Evolutionary conservation across 2,888 invertebrate species (phyloP), one percentile per base, ranked within the genome.

Genomic region (Sturmia bella): DNA sequence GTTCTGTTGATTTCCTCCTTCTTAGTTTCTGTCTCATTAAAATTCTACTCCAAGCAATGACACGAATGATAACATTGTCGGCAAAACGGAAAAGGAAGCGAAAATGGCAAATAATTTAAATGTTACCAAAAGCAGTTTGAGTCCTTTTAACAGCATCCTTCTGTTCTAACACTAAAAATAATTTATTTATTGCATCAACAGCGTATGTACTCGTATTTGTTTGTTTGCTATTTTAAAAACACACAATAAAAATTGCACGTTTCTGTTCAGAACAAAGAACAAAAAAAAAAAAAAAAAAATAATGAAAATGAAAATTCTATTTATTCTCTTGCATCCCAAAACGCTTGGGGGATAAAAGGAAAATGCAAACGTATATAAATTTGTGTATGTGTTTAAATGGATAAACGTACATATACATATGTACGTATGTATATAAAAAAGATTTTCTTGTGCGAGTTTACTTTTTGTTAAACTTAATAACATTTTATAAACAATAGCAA

Each of bases 171-270:
- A 64, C 21, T n/a, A 64, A 15, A 27, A 54, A 54, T 68, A 17
- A 43, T 68, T 54, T 68, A 54, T 68, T 68, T 68, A 68, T 41
- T 52, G 54, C 68, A 41, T 27, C 52, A 54, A 17, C 68, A 54
- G 17, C 6, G 15, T 27, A 6, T n/a, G n/a, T n/a, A n/a, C n/a
- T n/a, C n/a, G n/a, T n/a, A n/a, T n/a, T n/a, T n/a, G n/a, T 41
- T 39, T 52, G n/a, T 39, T 39, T 15, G 39, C 15, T 1, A 27
- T 13, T 41, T n/a, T 13, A 15, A 45, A 19, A 32, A 12, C 15
- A 17, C 13, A 45, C 13, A 56, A 56, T 17, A 17, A 12, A 17
- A 19, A 13, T 37, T 24, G 11, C 48, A 39, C 50, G 50, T 50
- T 50, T 12, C 15, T n/a, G 4, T 32, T 2, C 1, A 50, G 4